Evolutionary conservation across 1,140 invertebrate genomes (phyloP).

Genomic region (Rhysida immarginata): DNA sequence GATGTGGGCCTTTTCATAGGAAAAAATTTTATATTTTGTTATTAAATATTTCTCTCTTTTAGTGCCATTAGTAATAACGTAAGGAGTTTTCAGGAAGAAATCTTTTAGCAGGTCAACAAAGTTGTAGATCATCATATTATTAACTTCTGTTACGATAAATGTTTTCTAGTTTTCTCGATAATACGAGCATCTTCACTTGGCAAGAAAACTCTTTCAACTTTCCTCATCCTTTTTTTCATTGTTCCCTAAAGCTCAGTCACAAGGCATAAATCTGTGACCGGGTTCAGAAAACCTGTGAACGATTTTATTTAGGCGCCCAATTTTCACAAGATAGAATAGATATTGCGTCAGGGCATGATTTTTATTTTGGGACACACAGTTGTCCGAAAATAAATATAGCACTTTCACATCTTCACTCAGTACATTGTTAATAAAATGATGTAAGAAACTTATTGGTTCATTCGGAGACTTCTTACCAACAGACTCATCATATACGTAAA

Average conservation of each 20-base stretch:
- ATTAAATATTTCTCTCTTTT: neutral
- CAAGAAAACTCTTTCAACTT: neutral
- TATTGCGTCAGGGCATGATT: neutral
- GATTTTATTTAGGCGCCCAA: neutral
- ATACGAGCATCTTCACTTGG: neutral
- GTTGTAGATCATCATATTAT: neutral
- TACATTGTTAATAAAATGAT: neutral
- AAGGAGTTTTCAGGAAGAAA: neutral
- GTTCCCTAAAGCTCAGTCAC: neutral
- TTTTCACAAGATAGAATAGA: neutral
- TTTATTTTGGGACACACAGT: neutral
- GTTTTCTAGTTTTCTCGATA: neutral
- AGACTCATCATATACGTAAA: neutral
- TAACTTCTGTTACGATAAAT: neutral
- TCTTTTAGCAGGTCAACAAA: neutral
- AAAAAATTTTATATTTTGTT: neutral
- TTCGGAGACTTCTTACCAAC: neutral
- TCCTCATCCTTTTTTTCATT: neutral
- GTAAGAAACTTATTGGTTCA: neutral
- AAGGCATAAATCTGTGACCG: no score
- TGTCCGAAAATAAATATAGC: neutral
- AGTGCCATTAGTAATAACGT: neutral
- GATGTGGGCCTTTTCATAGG: neutral
- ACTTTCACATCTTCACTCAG: neutral
- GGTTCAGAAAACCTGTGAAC: neutral